Conservation (phyloP, 2,888 invertebrate species). For the Drosophila kuntzei region DNA sequence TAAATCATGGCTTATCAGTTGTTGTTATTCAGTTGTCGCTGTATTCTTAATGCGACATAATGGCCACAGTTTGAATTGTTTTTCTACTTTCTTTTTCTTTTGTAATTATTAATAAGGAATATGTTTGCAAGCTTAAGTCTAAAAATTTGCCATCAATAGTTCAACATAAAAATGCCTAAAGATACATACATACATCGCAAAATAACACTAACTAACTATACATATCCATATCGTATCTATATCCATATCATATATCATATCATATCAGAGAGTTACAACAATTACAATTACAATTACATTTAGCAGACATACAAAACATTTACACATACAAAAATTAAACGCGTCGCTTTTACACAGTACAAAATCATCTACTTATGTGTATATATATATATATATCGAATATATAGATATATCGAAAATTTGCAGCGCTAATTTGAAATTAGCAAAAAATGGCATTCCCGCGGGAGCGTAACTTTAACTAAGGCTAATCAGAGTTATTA, state of each 20-base stretch:
- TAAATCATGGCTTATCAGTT: slow-evolving; percentile 44
- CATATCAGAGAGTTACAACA: slow-evolving; percentile 53
- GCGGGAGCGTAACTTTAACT: slow-evolving; percentile 62
- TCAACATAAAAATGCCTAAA: slow-evolving; percentile 41
- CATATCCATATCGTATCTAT: slow-evolving; percentile 41
- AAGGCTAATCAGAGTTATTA: slow-evolving; percentile 51
- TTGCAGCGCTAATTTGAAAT: slow-evolving; percentile 76
- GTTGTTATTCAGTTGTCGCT: slow-evolving; percentile 11
- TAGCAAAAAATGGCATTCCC: slow-evolving; percentile 72
- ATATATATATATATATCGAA: slow-evolving; percentile 33
- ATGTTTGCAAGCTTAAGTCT: slow-evolving; percentile 50
- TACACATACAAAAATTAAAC: slow-evolving; percentile 62
- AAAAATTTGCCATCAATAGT: slow-evolving; percentile 22
- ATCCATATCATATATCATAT: slow-evolving; percentile 41
- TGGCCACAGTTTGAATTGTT: slow-evolving; percentile 46
- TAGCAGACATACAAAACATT: slow-evolving; percentile 55
- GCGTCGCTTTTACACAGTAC: slow-evolving; percentile 59
- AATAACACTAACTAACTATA: slow-evolving; percentile 33
- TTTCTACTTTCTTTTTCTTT: background rate
- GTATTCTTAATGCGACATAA: slow-evolving; percentile 27
- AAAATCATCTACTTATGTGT: slow-evolving; percentile 54
- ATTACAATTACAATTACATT: slow-evolving; percentile 54
- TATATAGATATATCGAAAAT: slow-evolving; percentile 59
- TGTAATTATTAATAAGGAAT: slow-evolving; percentile 49
- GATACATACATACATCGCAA: slow-evolving; percentile 36